Evolutionary conservation across 2,113 vertebrate species (phyloP).

Genomic region (Spilogale gracilis): DNA sequence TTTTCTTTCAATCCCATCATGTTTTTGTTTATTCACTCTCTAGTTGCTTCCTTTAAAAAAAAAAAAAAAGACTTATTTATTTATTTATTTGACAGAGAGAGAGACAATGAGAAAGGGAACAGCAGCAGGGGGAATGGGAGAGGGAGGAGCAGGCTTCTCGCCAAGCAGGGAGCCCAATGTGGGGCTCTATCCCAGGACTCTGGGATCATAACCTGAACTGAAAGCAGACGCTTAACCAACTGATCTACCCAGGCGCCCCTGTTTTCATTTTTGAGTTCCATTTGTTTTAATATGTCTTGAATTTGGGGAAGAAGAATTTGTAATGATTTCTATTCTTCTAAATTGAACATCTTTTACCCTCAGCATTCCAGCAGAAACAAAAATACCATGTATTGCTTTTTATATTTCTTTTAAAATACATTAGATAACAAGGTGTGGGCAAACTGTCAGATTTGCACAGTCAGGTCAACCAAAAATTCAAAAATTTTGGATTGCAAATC

Average conservation of each 20-base stretch:
- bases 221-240: no score
- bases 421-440: not conserved
- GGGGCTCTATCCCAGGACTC: no score
- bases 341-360: not conserved
- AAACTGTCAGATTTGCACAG: not conserved
- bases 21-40: not conserved
- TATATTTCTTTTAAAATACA: not conserved
- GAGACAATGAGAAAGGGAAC: no score
- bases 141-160: no score
- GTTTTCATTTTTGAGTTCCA: not conserved
- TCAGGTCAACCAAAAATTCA: not conserved
- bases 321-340: not conserved
- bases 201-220: no score
- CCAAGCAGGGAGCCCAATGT: no score
- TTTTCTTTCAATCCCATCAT: not conserved
- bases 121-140: no score
- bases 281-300: not conserved
- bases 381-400: not conserved
- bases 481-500: not conserved
- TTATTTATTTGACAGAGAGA: no score
- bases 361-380: not conserved
- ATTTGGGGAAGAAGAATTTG: slow-evolving; percentile 16
- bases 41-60: not conserved
- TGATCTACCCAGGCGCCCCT: no score
- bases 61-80: no score